Evolutionary conservation across 2,113 vertebrate genomes (phyloP).

Genomic region (Stercorarius parasiticus): DNA sequence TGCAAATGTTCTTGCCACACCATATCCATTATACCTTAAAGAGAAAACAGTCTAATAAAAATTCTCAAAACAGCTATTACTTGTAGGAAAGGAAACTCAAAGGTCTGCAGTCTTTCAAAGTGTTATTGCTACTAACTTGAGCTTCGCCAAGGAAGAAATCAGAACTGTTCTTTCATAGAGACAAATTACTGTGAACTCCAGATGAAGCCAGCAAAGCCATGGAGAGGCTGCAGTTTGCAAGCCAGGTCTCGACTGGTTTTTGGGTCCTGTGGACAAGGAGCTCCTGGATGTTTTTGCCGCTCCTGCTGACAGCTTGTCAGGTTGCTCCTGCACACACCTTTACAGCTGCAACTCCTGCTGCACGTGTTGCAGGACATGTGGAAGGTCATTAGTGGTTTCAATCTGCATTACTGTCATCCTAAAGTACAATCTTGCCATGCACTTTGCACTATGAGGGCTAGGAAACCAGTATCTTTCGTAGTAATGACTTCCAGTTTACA

Average conservation of each 20-base stretch:
- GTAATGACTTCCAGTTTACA: constrained; percentile 88
- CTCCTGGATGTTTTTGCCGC: not conserved
- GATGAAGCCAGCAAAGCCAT: not conserved
- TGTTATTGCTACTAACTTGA: not conserved
- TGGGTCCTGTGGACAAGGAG: not conserved
- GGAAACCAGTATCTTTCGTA: constrained; percentile 79
- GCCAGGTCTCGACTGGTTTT: not conserved
- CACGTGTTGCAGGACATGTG: constrained; percentile 41
- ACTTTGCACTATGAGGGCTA: constrained; percentile 77
- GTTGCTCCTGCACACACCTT: not conserved
- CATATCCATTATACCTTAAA: constrained; percentile 37
- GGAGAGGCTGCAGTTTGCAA: not conserved
- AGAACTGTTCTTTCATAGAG: not conserved
- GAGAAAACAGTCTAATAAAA: constrained; percentile 42
- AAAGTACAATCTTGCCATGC: constrained; percentile 71
- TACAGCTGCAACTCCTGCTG: not conserved
- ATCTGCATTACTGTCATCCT: constrained; percentile 44
- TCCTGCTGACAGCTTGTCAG: not conserved
- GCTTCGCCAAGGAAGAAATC: not conserved
- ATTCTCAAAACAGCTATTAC: constrained; percentile 14
- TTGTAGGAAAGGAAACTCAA: not conserved
- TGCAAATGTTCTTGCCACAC: constrained; percentile 37
- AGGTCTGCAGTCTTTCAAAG: constrained; percentile 29
- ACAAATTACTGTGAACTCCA: not conserved
- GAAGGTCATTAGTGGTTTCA: constrained; percentile 58